Evolutionary conservation across 2,797 vertebrate genomes (phyloP).

Genomic region (Sebastes steindachneri): DNA sequence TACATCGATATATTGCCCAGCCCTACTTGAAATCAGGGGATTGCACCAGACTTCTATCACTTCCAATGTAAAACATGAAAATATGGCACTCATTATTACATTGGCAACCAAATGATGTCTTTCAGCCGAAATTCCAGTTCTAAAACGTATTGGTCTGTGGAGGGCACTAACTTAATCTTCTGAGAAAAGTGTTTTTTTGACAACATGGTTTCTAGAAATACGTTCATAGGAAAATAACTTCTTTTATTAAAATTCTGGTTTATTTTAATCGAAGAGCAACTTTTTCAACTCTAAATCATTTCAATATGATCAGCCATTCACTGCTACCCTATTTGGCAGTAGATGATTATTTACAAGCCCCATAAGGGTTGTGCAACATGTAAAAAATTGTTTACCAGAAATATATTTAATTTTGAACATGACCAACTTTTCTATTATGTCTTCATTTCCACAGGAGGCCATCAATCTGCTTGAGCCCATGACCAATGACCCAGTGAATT

Average conservation of each 20-base stretch:
- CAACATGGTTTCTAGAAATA: background rate
- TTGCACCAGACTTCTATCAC: background rate
- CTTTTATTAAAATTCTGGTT: background rate
- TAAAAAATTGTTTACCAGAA: background rate
- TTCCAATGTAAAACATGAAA: background rate
- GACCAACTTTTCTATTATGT: background rate
- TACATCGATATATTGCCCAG: too few species aligned
- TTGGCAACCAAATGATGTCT: background rate
- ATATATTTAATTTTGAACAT: background rate
- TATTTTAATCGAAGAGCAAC: background rate
- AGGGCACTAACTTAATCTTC: fast-evolving
- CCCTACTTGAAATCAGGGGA: background rate
- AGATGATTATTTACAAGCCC: background rate
- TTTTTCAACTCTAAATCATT: background rate
- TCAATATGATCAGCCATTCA: background rate
- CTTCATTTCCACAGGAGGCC: slow-evolving; percentile 87
- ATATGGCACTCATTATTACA: too few species aligned
- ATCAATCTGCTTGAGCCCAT: slow-evolving; percentile 99
- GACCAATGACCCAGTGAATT: slow-evolving; percentile 99
- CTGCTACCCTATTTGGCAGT: background rate
- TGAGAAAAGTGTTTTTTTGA: background rate
- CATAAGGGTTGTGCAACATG: background rate
- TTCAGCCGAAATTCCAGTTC: background rate
- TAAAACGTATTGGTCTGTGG: background rate
- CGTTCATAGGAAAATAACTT: background rate